These are phyloP conservation scores for Drosophila jambulina DNA, from an alignment of 1,140 invertebrate genomes.

Conservation along the genomic window DNA sequence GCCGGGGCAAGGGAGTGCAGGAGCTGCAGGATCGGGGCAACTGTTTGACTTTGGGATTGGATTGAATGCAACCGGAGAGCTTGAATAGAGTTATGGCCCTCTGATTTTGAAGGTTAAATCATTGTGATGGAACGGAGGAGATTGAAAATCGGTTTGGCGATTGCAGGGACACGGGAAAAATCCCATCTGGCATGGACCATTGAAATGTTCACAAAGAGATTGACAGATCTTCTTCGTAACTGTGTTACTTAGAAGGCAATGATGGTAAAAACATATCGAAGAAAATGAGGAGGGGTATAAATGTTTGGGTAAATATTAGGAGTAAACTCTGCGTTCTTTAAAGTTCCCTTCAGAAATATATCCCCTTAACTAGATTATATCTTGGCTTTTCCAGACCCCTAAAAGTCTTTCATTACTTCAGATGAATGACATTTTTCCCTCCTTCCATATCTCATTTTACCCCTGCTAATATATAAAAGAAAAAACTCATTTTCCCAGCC, in stretches of 20 bases:
- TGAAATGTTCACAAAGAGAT: not conserved
- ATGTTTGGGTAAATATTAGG: not conserved
- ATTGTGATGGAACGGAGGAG: constrained; percentile 27
- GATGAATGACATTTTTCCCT: not conserved
- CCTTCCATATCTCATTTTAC: not conserved
- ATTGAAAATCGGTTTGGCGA: constrained; percentile 31
- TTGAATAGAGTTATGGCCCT: constrained; percentile 42
- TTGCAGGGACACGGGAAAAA: constrained; percentile 4
- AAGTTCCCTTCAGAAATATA: not conserved
- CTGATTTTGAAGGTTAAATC: constrained; percentile 40
- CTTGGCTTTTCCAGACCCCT: not conserved
- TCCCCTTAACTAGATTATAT: not conserved
- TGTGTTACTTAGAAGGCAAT: not conserved
- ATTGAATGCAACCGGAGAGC: constrained; percentile 22
- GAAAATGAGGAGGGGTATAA: not conserved
- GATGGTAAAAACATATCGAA: not conserved
- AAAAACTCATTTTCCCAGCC: constrained; percentile 5
- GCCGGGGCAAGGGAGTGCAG: not conserved
- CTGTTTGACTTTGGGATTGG: constrained; percentile 43
- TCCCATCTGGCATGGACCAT: not conserved
- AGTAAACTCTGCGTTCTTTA: not conserved
- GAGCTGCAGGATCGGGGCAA: constrained; percentile 8
- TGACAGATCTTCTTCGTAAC: not conserved
- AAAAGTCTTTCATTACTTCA: not conserved
- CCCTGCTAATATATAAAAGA: not conserved